Base-by-base conservation (phyloP, 2,797 vertebrate genomes). In the Ptychobarbus kaznakovi region DNA sequence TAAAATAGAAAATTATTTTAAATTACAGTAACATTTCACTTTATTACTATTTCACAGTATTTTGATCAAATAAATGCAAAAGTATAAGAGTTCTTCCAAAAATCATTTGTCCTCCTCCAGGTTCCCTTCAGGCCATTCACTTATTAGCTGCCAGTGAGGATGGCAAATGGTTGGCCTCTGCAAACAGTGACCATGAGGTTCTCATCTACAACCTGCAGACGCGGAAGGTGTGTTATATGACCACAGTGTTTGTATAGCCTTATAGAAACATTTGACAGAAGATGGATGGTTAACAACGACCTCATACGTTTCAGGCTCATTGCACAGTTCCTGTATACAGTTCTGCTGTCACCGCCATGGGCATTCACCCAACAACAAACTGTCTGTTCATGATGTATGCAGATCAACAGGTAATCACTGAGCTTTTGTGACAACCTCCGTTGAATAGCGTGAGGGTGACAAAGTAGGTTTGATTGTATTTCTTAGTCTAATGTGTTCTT, bases 271-370 rank as follows among this genome's bases (percentile, higher is more conserved):
- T 44, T 15, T 35, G 18, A 38, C 46, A 25, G 18, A 53, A 56
- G 20, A 42, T 15, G 4, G 18, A 58, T 66, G 42, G 3, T 70
- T 66, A 85, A 56, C 35, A 15, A 65, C 15, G 38, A 49, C 56
- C 0, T 46, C 8, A 6, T 84, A 12, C 85, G 0, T 90, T 92
- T 56, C 93, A 99, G 98, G 91, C 93, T 68, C 96, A 97, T 90
- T 98, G 97, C 68, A 90, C 89, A 0, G 95, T 99, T 70, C 98
- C 98, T n/a, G 90, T 89, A 1, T 97, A 98, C 83, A 90, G 87
- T 88, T 97, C 97, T 1, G 97, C 96, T 0, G 97, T 97, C 81
- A 96, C 96, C 0, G 97, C 98, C 40, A 88, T 99, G 1, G 96
- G 94, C 88, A 95, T 99, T 84, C 94, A 97, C 84, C 97, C 98